Conservation (phyloP, 2,113 vertebrate genomes). For the Bungarus multicinctus region DNA sequence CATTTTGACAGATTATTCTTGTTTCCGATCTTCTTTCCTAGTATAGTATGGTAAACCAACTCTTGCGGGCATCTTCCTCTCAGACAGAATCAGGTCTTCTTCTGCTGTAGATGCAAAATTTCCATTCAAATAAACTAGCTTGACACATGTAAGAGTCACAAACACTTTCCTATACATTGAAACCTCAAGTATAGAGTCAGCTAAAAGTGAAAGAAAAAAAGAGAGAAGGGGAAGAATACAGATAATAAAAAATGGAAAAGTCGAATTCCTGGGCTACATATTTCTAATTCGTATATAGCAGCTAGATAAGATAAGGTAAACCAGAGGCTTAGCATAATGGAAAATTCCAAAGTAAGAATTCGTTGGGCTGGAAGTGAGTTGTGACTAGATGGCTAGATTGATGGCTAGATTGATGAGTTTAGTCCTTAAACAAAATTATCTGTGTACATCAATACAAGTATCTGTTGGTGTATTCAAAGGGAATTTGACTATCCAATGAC, state of each 20-base stretch:
- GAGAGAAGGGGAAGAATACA: background rate
- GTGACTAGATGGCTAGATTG: background rate
- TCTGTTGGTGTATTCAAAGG: background rate
- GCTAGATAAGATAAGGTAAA: background rate
- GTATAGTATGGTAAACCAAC: background rate
- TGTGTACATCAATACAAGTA: background rate
- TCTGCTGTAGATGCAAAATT: conserved; percentile 67
- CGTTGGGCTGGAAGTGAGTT: background rate
- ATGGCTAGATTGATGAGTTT: background rate
- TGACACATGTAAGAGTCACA: conserved; percentile 72
- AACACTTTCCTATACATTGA: conserved; percentile 65
- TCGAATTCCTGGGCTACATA: background rate
- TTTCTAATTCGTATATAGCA: background rate
- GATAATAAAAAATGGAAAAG: background rate
- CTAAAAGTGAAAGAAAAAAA: conserved; percentile 42
- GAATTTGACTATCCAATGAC: background rate
- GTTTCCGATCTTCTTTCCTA: background rate
- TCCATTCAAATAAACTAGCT: conserved; percentile 73
- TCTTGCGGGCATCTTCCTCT: conserved; percentile 11
- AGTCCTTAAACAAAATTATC: background rate
- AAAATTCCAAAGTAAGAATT: background rate
- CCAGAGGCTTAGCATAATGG: background rate
- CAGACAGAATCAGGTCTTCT: conserved; percentile 69
- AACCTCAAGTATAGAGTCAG: conserved; percentile 76
- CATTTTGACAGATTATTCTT: background rate